Evolutionary conservation across 2,888 invertebrate genomes (phyloP).

Genomic region (Protophormia terraenovae): DNA sequence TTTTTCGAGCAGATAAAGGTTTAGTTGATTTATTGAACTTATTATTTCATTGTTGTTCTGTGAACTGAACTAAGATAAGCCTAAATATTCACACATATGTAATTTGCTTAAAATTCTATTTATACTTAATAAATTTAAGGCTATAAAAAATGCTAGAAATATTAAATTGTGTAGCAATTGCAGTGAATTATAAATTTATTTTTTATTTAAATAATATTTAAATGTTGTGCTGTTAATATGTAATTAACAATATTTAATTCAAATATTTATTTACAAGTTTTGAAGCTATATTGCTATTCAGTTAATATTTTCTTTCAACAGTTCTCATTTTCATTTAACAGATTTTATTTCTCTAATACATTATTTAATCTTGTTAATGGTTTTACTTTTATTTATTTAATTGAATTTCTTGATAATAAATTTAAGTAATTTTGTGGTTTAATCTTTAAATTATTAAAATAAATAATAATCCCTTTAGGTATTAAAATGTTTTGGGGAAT

Average conservation of each 20-base stretch:
- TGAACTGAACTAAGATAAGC: neutral
- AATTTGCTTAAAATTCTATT: neutral
- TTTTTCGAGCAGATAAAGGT: neutral
- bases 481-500: neutral
- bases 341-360: neutral
- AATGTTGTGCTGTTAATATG: no score
- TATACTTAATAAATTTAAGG: neutral
- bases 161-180: neutral
- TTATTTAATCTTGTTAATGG: neutral
- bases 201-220: no score
- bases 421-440: neutral
- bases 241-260: no score
- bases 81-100: neutral
- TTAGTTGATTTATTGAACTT: neutral
- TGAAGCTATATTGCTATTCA: no score
- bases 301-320: no score
- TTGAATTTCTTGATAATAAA: neutral
- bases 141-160: neutral
- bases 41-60: neutral
- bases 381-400: neutral
- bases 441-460: neutral
- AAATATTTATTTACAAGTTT: no score
- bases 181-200: no score
- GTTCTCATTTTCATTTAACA: no score
- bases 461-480: neutral